These are phyloP conservation scores for Sacculina carcini DNA, from an alignment of 2,888 invertebrate species.

Conservation along the genomic window DNA sequence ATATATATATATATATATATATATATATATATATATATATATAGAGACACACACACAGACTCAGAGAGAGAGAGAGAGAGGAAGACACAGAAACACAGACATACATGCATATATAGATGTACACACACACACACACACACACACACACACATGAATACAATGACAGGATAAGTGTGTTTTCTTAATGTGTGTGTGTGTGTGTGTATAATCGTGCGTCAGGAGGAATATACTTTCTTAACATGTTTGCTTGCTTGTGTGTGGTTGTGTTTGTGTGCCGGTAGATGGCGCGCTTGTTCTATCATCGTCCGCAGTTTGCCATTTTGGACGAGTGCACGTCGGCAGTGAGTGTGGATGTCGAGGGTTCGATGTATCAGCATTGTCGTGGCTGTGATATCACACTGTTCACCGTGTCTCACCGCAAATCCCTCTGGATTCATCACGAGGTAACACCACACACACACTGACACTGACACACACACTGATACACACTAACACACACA, in stretches of 20 bases:
- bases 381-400: slow-evolving; percentile 60
- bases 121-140: not conserved
- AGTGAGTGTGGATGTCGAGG: slow-evolving; percentile 94
- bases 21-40: too few species aligned
- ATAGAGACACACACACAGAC: too few species aligned
- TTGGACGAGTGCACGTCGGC: slow-evolving; percentile 97
- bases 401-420: slow-evolving; percentile 90
- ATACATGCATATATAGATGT: too few species aligned
- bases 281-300: slow-evolving; percentile 93
- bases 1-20: too few species aligned
- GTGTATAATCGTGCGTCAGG: not conserved
- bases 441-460: slow-evolving; percentile 30
- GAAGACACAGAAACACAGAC: too few species aligned
- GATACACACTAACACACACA: too few species aligned
- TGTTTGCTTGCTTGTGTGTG: not conserved
- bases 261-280: slow-evolving; percentile 17
- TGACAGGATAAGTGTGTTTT: not conserved
- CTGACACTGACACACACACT: not conserved
- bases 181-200: not conserved
- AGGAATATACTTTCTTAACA: not conserved
- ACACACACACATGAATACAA: not conserved
- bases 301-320: slow-evolving; percentile 92
- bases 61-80: not conserved
- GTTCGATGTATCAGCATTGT: slow-evolving; percentile 86
- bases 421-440: slow-evolving; percentile 90